These are phyloP conservation scores for Cynodonichthys magdalenae DNA, from an alignment of 2,797 vertebrate species.

Conservation along the genomic window DNA sequence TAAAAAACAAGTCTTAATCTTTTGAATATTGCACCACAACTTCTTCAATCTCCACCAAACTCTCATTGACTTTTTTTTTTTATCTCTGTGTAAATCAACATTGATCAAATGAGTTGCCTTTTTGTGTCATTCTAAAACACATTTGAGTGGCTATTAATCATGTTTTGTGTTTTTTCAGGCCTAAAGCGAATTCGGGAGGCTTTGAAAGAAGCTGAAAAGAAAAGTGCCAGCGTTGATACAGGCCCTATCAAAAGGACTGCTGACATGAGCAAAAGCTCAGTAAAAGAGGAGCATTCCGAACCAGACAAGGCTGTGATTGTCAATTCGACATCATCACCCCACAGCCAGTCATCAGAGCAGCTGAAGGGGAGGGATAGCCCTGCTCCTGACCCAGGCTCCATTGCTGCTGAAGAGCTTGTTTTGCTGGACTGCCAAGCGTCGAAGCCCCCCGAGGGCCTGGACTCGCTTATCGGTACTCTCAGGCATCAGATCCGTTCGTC, in stretches of 20 bases:
- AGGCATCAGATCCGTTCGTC: constrained; percentile 87
- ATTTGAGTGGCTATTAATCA: constrained; percentile 5
- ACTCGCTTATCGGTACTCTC: constrained; percentile 87
- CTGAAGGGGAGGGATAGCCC: constrained; percentile 53
- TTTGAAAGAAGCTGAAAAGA: constrained; percentile 73
- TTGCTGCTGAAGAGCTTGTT: constrained; percentile 68
- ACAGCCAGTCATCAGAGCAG: constrained; percentile 62
- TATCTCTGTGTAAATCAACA: no score
- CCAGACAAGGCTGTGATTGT: constrained; percentile 57
- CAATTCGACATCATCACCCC: constrained; percentile 58
- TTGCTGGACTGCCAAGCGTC: constrained; percentile 74
- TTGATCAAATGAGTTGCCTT: neutral
- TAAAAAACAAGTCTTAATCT: no score
- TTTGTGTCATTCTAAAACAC: neutral
- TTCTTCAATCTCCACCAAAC: no score
- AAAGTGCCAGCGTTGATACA: constrained; percentile 31
- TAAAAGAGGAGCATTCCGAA: constrained; percentile 42
- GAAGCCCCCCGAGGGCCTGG: constrained; percentile 68
- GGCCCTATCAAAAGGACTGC: constrained; percentile 33
- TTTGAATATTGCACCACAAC: no score
- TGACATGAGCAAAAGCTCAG: constrained; percentile 42
- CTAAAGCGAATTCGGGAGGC: constrained; percentile 87
- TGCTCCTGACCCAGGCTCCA: constrained; percentile 50
- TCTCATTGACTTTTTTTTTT: no score
- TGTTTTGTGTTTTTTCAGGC: constrained; percentile 76